Percentiles rank a stretch among this genome's conserved stretches.
phyloP scores from a whole-genome alignment of 2,797 vertebrate species.

The Squalus acanthias region DNA sequence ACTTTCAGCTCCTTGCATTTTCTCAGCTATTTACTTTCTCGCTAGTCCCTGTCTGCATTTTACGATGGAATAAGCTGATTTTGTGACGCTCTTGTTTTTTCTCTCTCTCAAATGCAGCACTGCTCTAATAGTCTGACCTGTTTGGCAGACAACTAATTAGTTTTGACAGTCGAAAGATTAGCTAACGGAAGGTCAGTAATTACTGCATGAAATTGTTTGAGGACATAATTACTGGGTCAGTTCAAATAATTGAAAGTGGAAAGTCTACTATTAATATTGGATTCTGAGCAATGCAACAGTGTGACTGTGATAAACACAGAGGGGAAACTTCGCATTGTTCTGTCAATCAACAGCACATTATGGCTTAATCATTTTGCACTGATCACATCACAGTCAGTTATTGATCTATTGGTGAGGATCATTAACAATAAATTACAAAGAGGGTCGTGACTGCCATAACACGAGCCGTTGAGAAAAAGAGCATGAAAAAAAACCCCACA shows the following conservation, averaged over 20 bases:
- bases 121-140: slow-evolving; percentile 14
- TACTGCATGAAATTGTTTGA: not conserved
- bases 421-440: not conserved
- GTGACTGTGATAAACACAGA: not conserved
- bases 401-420: not conserved
- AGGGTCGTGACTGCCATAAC: not conserved
- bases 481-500: too few relatives aligned
- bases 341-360: not conserved
- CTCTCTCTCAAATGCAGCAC: not conserved
- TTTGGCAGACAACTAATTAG: slow-evolving; percentile 23
- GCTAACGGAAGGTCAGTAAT: slow-evolving; percentile 15
- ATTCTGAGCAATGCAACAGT: not conserved
- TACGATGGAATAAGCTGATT: not conserved
- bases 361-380: not conserved
- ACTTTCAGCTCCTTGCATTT: not conserved
- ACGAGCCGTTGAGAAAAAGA: not conserved
- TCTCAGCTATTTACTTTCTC: not conserved
- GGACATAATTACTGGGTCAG: slow-evolving; percentile 29
- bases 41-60: not conserved
- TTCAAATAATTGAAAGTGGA: slow-evolving; percentile 22
- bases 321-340: not conserved
- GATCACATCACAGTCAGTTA: not conserved
- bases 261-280: not conserved
- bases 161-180: slow-evolving; percentile 32
- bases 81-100: not conserved